Percentiles rank a stretch among this genome's conserved stretches.
These are phyloP conservation scores for Athetis lepigone DNA, from an alignment of 2,888 invertebrate genomes.

Conservation along the genomic window DNA sequence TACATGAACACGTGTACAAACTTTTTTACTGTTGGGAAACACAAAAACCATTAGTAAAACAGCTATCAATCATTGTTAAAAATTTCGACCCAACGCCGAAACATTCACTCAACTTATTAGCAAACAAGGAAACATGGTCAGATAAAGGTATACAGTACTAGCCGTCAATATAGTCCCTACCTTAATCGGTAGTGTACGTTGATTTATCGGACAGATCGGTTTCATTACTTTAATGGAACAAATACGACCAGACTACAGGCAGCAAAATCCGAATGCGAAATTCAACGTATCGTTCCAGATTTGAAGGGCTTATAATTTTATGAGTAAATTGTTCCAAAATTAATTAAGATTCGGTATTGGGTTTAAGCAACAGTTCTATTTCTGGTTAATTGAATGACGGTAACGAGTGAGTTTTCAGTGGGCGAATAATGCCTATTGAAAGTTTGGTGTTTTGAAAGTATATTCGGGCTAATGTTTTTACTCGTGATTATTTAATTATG, in stretches of 20 bases:
- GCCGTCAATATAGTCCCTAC: constrained; percentile 48
- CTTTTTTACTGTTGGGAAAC: constrained; percentile 17
- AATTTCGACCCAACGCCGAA: constrained; percentile 29
- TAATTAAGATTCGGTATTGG: constrained; percentile 27
- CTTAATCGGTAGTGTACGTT: constrained; percentile 51
- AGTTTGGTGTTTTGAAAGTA: neutral
- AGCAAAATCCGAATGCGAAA: constrained; percentile 35
- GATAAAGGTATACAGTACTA: constrained; percentile 20
- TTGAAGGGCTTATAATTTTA: constrained; percentile 45
- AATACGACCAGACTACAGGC: constrained; percentile 41
- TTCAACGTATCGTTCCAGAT: constrained; percentile 36
- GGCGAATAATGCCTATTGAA: constrained; percentile 21
- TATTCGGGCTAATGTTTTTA: neutral
- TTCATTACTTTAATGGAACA: constrained; percentile 66
- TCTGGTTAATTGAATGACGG: constrained; percentile 14
- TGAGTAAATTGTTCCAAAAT: constrained; percentile 37
- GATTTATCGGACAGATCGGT: constrained; percentile 63
- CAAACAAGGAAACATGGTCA: constrained; percentile 48
- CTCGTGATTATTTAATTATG: constrained; percentile 1
- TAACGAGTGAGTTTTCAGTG: constrained; percentile 15
- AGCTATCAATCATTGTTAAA: constrained; percentile 48
- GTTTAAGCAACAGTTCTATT: constrained; percentile 26
- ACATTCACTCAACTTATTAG: constrained; percentile 53
- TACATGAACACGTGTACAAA: neutral
- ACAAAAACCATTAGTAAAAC: constrained; percentile 36